Evolutionary conservation across 2,888 invertebrate species (phyloP), one percentile per base, ranked within the genome.

Genomic region (Conus canariensis): DNA sequence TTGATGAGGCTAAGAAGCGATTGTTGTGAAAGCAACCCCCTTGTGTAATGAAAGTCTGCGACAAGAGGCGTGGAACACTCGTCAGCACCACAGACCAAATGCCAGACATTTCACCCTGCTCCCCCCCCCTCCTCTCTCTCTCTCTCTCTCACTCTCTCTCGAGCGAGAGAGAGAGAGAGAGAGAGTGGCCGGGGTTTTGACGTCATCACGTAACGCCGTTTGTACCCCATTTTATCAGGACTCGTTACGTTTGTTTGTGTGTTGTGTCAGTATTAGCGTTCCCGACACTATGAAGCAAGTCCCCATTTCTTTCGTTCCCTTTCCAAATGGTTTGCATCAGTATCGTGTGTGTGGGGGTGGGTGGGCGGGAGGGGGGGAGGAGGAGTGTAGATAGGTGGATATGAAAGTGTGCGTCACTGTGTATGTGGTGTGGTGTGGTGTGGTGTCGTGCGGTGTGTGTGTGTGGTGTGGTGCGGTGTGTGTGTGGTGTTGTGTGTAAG

Each of bases 21-120:
- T 12, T 83, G 58, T 83, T 83, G 83, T 83, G 83, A 56, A 56
- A 83, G 83, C 83, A 83, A 56, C 56, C n/a, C 45, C 56, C 45
- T 58, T 83, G 83, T 45, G 83, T 58, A 83, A 83, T 45, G 16
- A 83, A 83, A 83, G 77, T 30, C 77, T 25, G 77, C 30, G 77
- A 77, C 77, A 77, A 30, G 30, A 30, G 77, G 25, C 30, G 30
- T 9, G 30, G 25, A 77, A 30, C 77, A 8, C 77, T 30, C 9
- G 30, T 77, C 70, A 25, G 30, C 12, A 16, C 12, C 30, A 9
- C 77, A 77, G 22, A 22, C 16, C 70, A 2, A 22, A 8, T 74
- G 70, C 70, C 70, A 74, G 70, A 74, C 70, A 74, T 74, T 74
- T 74, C n/a, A 8, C 70, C 22, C 22, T 8, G 8, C 22, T 2